Evolutionary conservation across 2,113 vertebrate species (phyloP), one percentile per base, ranked within the genome.

Genomic region (Caretta caretta): DNA sequence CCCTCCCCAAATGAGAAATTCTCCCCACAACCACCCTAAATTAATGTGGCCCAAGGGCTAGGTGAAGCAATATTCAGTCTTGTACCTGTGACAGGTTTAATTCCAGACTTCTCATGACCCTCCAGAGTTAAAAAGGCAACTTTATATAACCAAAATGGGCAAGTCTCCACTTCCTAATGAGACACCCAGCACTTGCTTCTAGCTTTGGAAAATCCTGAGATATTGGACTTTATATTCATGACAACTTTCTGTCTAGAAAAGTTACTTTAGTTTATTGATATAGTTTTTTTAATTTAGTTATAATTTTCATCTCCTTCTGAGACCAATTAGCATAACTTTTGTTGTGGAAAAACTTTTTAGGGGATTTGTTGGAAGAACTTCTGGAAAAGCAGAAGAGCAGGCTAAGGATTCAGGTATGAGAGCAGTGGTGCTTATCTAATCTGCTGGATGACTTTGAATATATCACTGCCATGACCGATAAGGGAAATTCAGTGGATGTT

Each of bases 191-290:
- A 49, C 24, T 69, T 42, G 8, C 13, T 92, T 88, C 76, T 56
- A 93, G 25, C 75, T 92, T 48, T 83, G 88, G 72, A 42, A 92
- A 92, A 78, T 3, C 49, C 84, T 0, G 0, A 14, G 75, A 53
- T 54, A 88, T 5, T 0, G 0, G 19, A 79, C 62, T 88, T 92
- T 59, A 75, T 2, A 75, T 35, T 88, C 0, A 0, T 35, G 50
- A 27, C 14, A 31, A 53, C 90, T 96, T 93, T 81, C 86, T 85
- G 75, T 38, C 7, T 8, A 83, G 10, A 88, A 8, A 65, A 87
- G 83, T 2, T 88, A 0, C 1, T 50, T 91, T 88, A 82, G 83
- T 89, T 89, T 50, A 90, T 79, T 92, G 84, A 7, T 76, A 27
- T 69, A 83, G 82, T 65, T 12, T 24, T 75, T 42, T 76, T 46